Conservation (phyloP, 2,113 vertebrate genomes). For the Phrynocephalus versicolor region DNA sequence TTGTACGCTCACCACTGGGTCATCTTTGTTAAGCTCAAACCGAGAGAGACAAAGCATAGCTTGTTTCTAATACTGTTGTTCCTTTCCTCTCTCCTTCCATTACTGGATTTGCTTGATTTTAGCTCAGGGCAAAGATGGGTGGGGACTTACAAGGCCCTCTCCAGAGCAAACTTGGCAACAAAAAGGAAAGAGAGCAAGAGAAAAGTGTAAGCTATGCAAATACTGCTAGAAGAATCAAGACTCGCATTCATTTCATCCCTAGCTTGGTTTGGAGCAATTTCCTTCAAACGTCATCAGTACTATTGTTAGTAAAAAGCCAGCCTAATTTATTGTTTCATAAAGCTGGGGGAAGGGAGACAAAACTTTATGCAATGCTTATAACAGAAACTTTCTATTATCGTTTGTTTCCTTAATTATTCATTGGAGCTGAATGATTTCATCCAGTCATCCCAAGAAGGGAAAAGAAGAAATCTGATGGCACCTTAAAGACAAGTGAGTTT, state of each 20-base stretch:
- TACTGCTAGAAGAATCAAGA: not conserved
- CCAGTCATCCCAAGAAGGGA: not conserved
- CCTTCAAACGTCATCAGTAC: not conserved
- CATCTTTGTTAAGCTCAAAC: not conserved
- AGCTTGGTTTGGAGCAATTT: not conserved
- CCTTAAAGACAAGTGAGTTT: too few relatives aligned
- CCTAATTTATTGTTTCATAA: not conserved
- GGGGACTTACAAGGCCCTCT: not conserved
- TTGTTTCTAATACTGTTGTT: not conserved
- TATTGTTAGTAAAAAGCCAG: not conserved
- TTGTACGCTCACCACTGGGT: not conserved
- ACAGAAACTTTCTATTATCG: not conserved
- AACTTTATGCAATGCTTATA: not conserved
- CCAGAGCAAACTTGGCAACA: not conserved
- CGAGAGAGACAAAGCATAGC: not conserved
- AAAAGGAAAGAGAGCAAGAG: not conserved
- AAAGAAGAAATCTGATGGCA: not conserved
- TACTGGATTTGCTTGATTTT: not conserved
- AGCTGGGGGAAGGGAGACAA: not conserved
- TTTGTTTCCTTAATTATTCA: too few relatives aligned
- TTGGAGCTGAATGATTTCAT: not conserved
- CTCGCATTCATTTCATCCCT: not conserved
- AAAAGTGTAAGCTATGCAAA: not conserved
- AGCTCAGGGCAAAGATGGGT: not conserved
- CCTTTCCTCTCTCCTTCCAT: not conserved